Evolutionary conservation across 2,113 vertebrate genomes (phyloP).

Genomic region (Gorsachius goisagi): DNA sequence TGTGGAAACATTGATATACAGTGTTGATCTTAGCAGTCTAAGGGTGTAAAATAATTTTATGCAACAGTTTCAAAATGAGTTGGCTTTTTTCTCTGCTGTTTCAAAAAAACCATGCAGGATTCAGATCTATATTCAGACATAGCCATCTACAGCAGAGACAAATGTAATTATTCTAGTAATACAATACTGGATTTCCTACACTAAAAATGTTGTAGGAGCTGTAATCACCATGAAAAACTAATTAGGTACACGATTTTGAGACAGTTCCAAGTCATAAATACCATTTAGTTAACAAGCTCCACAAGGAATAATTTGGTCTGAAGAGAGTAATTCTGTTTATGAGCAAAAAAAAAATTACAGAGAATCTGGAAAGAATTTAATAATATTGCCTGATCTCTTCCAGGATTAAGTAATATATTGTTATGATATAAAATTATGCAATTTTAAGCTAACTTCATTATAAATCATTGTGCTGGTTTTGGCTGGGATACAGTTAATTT

Average conservation of each 20-base stretch:
- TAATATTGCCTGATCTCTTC: background rate
- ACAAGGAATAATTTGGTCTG: background rate
- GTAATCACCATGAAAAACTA: background rate
- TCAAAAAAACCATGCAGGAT: background rate
- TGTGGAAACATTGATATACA: background rate
- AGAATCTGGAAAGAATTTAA: conserved; percentile 12
- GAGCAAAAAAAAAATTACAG: background rate
- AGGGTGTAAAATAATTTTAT: conserved; percentile 13
- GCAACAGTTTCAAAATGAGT: background rate
- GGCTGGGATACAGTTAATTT: no score
- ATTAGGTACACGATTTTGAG: background rate
- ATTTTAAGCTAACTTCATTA: background rate
- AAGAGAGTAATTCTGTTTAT: background rate
- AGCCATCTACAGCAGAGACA: background rate
- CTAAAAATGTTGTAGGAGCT: background rate
- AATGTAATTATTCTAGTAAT: background rate
- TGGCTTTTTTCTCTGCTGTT: background rate
- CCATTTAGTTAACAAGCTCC: background rate
- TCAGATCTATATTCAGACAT: background rate
- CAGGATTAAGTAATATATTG: background rate
- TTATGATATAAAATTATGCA: background rate
- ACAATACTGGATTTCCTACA: background rate
- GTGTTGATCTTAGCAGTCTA: background rate
- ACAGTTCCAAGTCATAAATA: background rate
- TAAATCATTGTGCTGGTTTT: background rate